These are phyloP conservation scores for Tenthredo distinguenda DNA, from an alignment of 2,888 invertebrate genomes.

Conservation along the genomic window DNA sequence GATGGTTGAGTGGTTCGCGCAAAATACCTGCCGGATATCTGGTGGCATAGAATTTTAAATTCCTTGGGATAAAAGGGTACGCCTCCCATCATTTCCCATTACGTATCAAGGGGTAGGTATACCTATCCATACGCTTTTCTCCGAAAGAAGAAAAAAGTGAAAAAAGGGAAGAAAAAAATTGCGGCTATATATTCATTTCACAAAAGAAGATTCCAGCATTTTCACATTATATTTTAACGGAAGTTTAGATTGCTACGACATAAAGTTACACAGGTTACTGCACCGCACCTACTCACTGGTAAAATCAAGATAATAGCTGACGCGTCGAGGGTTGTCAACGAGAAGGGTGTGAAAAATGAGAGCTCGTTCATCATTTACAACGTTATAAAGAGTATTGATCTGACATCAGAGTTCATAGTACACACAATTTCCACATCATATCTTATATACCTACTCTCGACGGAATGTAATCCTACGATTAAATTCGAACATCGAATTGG, in stretches of 20 bases:
- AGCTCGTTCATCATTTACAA: slow-evolving; percentile 43
- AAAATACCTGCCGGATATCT: slow-evolving; percentile 48
- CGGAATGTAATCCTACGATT: neutral
- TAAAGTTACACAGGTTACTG: slow-evolving; percentile 16
- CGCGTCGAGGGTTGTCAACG: slow-evolving; percentile 45
- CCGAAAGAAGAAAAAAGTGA: neutral
- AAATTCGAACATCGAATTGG: neutral
- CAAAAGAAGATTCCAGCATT: neutral
- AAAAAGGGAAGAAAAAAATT: neutral
- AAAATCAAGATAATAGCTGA: slow-evolving; percentile 48
- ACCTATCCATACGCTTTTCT: slow-evolving; percentile 13
- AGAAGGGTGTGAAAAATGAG: slow-evolving; percentile 43
- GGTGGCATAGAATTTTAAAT: slow-evolving; percentile 49
- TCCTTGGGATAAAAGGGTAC: slow-evolving; percentile 48
- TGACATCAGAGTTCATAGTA: slow-evolving; percentile 34
- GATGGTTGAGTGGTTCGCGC: slow-evolving; percentile 46
- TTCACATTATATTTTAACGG: slow-evolving; percentile 8
- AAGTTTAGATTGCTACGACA: slow-evolving; percentile 19
- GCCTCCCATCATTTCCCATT: slow-evolving; percentile 44
- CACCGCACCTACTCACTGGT: neutral
- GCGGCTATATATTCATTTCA: slow-evolving; percentile 23
- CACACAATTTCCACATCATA: slow-evolving; percentile 19
- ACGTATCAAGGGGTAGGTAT: slow-evolving; percentile 19
- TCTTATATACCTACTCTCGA: neutral
- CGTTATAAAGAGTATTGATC: slow-evolving; percentile 46